Conservation (phyloP, 35 echinoderm and acorn worm genomes). For the Diadema setosum region DNA sequence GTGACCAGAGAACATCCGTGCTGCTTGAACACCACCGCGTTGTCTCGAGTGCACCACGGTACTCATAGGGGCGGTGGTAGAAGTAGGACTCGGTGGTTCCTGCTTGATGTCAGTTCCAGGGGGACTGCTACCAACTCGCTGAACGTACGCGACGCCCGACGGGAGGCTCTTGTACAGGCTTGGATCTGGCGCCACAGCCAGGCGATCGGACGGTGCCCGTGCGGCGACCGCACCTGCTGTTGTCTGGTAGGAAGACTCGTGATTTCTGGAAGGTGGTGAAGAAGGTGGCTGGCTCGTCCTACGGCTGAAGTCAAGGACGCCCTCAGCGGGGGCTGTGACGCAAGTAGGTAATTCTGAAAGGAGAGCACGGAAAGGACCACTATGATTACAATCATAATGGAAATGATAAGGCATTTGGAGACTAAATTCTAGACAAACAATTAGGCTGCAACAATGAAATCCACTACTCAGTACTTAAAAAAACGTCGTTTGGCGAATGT, state of each 20-base stretch:
- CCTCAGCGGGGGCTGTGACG: not conserved
- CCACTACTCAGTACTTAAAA: no score
- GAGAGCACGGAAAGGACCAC: not conserved
- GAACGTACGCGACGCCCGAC: not conserved
- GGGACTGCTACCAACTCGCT: not conserved
- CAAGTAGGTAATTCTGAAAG: not conserved
- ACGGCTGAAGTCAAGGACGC: not conserved
- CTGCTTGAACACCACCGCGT: not conserved
- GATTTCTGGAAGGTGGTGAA: not conserved
- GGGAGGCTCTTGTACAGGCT: not conserved
- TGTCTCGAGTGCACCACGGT: no score
- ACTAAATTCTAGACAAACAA: no score
- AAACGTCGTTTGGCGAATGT: no score
- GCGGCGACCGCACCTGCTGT: not conserved
- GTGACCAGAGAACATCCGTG: not conserved
- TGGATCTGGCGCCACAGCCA: not conserved
- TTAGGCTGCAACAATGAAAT: no score
- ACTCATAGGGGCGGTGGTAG: not conserved
- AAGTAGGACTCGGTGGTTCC: constrained; percentile 5
- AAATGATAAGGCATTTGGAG: not conserved
- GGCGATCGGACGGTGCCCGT: not conserved
- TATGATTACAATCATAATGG: not conserved
- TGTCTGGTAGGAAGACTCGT: not conserved
- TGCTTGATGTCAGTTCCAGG: constrained; percentile 6
- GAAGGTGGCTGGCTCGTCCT: not conserved